Evolutionary conservation across 1,140 invertebrate species (phyloP).

Genomic region (Halesus radiatus): DNA sequence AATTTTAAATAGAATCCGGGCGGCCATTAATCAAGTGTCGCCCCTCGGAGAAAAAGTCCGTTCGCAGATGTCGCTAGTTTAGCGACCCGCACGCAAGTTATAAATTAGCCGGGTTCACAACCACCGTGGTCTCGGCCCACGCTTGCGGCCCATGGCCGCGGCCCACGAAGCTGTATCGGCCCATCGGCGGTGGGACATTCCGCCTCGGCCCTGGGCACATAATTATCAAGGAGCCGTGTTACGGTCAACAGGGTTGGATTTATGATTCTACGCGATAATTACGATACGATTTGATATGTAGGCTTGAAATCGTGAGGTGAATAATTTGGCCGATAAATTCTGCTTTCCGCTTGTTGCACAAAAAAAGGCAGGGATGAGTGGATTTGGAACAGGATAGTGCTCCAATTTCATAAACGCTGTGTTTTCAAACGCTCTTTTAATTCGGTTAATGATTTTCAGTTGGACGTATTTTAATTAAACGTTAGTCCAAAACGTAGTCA

Average conservation of each 20-base stretch:
- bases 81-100: slow-evolving; percentile 36
- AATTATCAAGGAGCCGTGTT: slow-evolving; percentile 16
- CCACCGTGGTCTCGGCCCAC: neutral
- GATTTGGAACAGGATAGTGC: too few relatives aligned
- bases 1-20: slow-evolving; percentile 34
- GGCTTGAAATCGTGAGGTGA: neutral
- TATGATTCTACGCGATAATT: slow-evolving; percentile 25
- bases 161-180: too few relatives aligned
- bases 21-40: slow-evolving; percentile 37
- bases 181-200: neutral
- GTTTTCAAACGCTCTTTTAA: too few relatives aligned
- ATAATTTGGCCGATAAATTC: neutral
- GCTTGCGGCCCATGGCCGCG: too few relatives aligned
- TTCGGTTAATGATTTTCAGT: too few relatives aligned
- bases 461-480: too few relatives aligned
- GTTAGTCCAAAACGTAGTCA: too few relatives aligned
- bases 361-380: too few relatives aligned
- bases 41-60: slow-evolving; percentile 37
- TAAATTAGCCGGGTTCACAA: slow-evolving; percentile 32
- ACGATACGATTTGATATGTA: slow-evolving; percentile 10
- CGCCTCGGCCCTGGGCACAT: slow-evolving; percentile 1
- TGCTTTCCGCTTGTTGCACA: slow-evolving; percentile 11
- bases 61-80: slow-evolving; percentile 39
- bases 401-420: too few relatives aligned
- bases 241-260: slow-evolving; percentile 29